phyloP scores from a whole-genome alignment of 2,797 vertebrate genomes.

The Denticeps clupeoides region DNA sequence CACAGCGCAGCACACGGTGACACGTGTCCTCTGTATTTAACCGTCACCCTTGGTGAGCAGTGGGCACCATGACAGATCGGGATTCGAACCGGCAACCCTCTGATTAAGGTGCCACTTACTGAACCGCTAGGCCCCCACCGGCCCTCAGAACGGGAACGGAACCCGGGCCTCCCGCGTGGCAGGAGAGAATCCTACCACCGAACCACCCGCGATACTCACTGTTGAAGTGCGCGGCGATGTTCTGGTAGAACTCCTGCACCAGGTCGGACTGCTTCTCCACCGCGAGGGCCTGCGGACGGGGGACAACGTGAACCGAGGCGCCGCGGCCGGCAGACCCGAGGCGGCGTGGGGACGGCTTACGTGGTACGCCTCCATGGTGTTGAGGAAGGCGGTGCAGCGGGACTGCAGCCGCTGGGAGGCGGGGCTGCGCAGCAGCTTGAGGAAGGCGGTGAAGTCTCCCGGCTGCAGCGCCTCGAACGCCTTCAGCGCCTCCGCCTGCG shows the following conservation, averaged over 20 bases:
- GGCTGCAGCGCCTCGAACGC: slow-evolving; percentile 53
- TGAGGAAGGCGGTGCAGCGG: slow-evolving; percentile 60
- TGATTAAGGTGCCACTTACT: too few relatives aligned
- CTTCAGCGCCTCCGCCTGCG: slow-evolving; percentile 37
- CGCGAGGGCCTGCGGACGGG: slow-evolving; percentile 44
- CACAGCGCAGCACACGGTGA: too few relatives aligned
- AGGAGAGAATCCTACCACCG: too few relatives aligned
- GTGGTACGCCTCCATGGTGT: slow-evolving; percentile 62
- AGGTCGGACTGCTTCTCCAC: slow-evolving; percentile 64
- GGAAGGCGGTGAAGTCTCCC: slow-evolving; percentile 64
- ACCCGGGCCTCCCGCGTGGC: too few relatives aligned
- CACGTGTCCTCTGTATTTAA: too few relatives aligned
- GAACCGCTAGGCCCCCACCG: not conserved
- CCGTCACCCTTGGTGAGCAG: too few relatives aligned
- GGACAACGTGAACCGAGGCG: not conserved
- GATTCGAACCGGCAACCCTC: too few relatives aligned
- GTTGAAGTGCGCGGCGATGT: slow-evolving; percentile 51
- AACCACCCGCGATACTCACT: slow-evolving; percentile 52
- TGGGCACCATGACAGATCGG: too few relatives aligned
- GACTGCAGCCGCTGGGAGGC: slow-evolving; percentile 59
- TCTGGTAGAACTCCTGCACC: slow-evolving; percentile 67
- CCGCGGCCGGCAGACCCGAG: not conserved
- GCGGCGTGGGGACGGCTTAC: slow-evolving; percentile 33
- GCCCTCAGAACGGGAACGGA: not conserved
- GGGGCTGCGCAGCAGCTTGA: slow-evolving; percentile 58